phyloP scores from a whole-genome alignment of 1,140 invertebrate species.

The Drosophila tristis region DNA sequence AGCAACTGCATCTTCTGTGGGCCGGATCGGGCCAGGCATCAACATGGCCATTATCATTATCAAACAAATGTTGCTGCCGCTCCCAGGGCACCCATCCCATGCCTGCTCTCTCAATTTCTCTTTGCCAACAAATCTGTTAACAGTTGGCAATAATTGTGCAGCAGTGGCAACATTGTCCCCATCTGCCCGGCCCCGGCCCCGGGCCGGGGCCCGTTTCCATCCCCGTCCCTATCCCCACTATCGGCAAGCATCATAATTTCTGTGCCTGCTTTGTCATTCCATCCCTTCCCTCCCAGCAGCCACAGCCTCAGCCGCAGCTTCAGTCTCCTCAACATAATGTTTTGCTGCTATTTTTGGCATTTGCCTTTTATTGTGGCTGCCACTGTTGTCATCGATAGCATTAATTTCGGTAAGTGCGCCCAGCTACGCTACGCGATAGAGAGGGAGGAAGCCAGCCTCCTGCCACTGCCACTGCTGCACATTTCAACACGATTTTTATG shows the following conservation, averaged over 20 bases:
- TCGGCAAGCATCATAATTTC: constrained; percentile 62
- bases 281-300: constrained; percentile 12
- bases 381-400: constrained; percentile 77
- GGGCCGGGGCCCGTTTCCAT: neutral
- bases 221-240: constrained; percentile 10
- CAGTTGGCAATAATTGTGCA: constrained; percentile 83
- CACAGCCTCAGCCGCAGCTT: too few relatives aligned
- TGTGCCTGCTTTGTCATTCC: constrained; percentile 58
- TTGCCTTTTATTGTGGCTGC: constrained; percentile 67
- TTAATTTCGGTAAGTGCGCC: constrained; percentile 80
- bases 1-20: constrained; percentile 17
- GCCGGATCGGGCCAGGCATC: constrained; percentile 35
- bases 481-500: constrained; percentile 78
- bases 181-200: neutral
- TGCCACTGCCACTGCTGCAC: constrained; percentile 10
- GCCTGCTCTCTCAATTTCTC: constrained; percentile 21
- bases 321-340: constrained; percentile 41
- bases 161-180: constrained; percentile 64
- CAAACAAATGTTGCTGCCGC: constrained; percentile 58
- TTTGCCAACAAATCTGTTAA: constrained; percentile 80
- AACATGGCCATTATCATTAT: constrained; percentile 77
- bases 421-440: constrained; percentile 13
- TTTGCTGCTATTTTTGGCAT: constrained; percentile 67
- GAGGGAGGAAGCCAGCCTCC: constrained; percentile 20
- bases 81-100: too few relatives aligned